phyloP scores from a whole-genome alignment of 2,797 vertebrate species.

The Amphiprion clarkii region DNA sequence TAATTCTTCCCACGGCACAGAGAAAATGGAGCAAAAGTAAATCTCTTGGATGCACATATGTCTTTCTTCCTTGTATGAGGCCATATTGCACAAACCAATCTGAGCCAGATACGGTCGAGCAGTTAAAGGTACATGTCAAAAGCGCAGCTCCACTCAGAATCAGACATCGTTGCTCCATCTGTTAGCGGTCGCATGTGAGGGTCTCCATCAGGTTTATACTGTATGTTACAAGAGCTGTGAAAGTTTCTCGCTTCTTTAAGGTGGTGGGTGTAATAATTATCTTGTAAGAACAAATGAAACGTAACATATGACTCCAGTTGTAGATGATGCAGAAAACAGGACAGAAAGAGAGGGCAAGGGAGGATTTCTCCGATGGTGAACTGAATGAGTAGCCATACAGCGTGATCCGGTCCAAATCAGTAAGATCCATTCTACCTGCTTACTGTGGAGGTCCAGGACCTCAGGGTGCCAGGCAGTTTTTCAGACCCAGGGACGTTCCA shows the following conservation, averaged over 20 bases:
- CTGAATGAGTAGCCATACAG: slow-evolving; percentile 71
- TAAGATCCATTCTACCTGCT: slow-evolving; percentile 88
- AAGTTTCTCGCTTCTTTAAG: slow-evolving; percentile 86
- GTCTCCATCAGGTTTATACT: slow-evolving; percentile 75
- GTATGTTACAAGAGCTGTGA: slow-evolving; percentile 78
- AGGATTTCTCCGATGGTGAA: slow-evolving; percentile 76
- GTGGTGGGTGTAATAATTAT: slow-evolving; percentile 87
- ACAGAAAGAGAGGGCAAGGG: slow-evolving; percentile 47
- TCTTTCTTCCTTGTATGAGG: slow-evolving; percentile 49
- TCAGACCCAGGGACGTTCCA: slow-evolving; percentile 94
- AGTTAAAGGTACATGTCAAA: slow-evolving; percentile 63
- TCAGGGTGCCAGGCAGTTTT: slow-evolving; percentile 90
- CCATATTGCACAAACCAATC: slow-evolving; percentile 43
- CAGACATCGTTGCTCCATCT: slow-evolving; percentile 42
- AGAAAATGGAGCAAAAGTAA: slow-evolving; percentile 69
- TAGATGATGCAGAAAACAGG: slow-evolving; percentile 72
- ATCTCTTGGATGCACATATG: slow-evolving; percentile 54
- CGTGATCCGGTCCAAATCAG: slow-evolving; percentile 60
- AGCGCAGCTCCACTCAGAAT: slow-evolving; percentile 53
- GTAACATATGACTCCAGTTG: slow-evolving; percentile 76
- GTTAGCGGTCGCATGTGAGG: slow-evolving; percentile 35
- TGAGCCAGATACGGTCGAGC: slow-evolving; percentile 44
- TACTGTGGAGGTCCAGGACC: slow-evolving; percentile 92
- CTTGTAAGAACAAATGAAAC: slow-evolving; percentile 85
- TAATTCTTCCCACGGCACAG: slow-evolving; percentile 59